Evolutionary conservation across 2,888 invertebrate genomes (phyloP).

Genomic region (Keiferia lycopersicella): DNA sequence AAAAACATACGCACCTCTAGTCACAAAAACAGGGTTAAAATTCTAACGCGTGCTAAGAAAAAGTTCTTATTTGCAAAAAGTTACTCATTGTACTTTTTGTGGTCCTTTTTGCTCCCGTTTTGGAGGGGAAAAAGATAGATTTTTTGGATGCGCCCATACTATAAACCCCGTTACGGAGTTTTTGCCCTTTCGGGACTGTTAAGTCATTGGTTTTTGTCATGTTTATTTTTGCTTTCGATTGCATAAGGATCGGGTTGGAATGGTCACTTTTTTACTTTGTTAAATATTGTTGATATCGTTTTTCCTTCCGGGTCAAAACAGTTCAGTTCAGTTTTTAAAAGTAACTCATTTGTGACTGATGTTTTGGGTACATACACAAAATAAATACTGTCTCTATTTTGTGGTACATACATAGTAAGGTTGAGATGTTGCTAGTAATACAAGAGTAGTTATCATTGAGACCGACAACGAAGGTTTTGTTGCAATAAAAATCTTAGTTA

Average conservation of each 20-base stretch:
- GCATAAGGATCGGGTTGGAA: slow-evolving; percentile 52
- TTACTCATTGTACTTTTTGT: slow-evolving; percentile 63
- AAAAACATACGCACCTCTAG: slow-evolving; percentile 18
- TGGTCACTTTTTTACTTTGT: slow-evolving; percentile 31
- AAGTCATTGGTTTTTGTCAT: slow-evolving; percentile 50
- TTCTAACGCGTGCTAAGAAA: slow-evolving; percentile 75
- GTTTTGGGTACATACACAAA: too few relatives aligned
- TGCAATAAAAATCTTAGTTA: background rate
- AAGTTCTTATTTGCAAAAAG: slow-evolving; percentile 76
- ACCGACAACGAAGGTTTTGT: background rate
- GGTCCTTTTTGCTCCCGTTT: slow-evolving; percentile 71
- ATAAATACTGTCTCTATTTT: too few relatives aligned
- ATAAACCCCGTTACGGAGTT: slow-evolving; percentile 69
- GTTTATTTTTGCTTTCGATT: slow-evolving; percentile 52
- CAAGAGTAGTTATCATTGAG: too few relatives aligned
- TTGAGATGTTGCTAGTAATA: too few relatives aligned
- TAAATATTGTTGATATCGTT: slow-evolving; percentile 13
- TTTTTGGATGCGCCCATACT: slow-evolving; percentile 50
- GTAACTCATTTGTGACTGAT: too few relatives aligned
- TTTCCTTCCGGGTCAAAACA: slow-evolving; percentile 20
- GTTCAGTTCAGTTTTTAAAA: too few relatives aligned
- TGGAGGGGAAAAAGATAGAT: slow-evolving; percentile 53
- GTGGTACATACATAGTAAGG: too few relatives aligned
- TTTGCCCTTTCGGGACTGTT: slow-evolving; percentile 57
- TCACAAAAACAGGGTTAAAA: slow-evolving; percentile 62